Percentiles rank a stretch among this genome's conserved stretches.
Evolutionary conservation across 2,797 vertebrate species (phyloP).

Genomic region (Lagorchestes hirsutus): DNA sequence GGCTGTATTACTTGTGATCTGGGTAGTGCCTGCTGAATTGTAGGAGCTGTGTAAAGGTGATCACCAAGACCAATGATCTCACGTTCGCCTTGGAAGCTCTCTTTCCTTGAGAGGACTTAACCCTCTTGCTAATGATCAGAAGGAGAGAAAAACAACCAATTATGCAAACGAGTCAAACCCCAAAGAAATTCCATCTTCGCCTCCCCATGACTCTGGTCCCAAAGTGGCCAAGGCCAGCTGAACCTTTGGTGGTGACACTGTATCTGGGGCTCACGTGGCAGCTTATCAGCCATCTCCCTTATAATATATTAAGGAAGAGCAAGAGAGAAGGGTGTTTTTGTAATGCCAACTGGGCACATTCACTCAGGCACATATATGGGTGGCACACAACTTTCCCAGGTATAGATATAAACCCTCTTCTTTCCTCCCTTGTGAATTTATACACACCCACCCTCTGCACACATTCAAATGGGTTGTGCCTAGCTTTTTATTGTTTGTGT

Average conservation of each 20-base stretch:
- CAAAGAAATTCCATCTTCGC: slow-evolving; percentile 78
- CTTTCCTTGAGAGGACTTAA: slow-evolving; percentile 29
- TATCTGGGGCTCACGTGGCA: slow-evolving; percentile 68
- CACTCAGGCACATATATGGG: slow-evolving; percentile 34
- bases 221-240: slow-evolving; percentile 48
- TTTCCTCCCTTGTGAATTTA: not conserved
- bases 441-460: not conserved
- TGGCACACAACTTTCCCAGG: slow-evolving; percentile 36
- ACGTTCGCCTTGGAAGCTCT: slow-evolving; percentile 42
- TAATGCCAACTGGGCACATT: slow-evolving; percentile 57
- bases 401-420: slow-evolving; percentile 47
- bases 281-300: slow-evolving; percentile 71
- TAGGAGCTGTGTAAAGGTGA: slow-evolving; percentile 59
- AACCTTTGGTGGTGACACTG: slow-evolving; percentile 63
- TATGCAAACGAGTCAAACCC: slow-evolving; percentile 27
- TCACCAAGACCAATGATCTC: slow-evolving; percentile 58
- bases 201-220: slow-evolving; percentile 68
- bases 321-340: slow-evolving; percentile 61
- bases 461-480: not conserved
- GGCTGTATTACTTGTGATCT: not conserved
- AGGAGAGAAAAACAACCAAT: slow-evolving; percentile 21
- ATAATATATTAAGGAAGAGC: slow-evolving; percentile 80
- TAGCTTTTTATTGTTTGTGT: not conserved
- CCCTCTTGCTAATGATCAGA: slow-evolving; percentile 49
- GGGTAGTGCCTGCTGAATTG: not conserved